Conservation (phyloP, 1,140 invertebrate genomes). For the Lepidostoma basale region DNA sequence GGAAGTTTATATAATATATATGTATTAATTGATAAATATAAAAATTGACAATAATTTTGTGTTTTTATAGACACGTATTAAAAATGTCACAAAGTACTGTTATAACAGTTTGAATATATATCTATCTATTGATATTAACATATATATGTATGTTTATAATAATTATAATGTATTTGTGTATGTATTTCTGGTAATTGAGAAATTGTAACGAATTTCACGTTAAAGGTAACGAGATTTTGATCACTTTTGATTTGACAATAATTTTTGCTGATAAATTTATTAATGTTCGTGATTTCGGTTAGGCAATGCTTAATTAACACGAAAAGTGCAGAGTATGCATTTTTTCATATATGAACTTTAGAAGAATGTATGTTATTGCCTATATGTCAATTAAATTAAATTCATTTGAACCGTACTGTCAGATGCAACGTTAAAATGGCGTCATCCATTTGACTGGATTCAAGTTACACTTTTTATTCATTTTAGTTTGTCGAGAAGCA, state of each 20-base stretch:
- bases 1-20: too few relatives aligned
- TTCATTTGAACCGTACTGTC: not conserved
- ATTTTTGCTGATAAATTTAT: not conserved
- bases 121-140: too few relatives aligned
- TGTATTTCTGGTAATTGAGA: too few relatives aligned
- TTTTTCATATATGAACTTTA: not conserved
- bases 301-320: not conserved
- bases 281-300: not conserved
- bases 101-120: too few relatives aligned
- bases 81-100: too few relatives aligned
- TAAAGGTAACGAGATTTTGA: too few relatives aligned
- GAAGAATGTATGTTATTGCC: not conserved
- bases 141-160: too few relatives aligned
- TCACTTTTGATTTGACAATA: not conserved
- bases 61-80: too few relatives aligned
- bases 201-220: too few relatives aligned
- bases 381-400: conserved; percentile 31
- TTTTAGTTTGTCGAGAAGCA: conserved; percentile 43
- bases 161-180: too few relatives aligned
- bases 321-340: not conserved
- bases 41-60: too few relatives aligned
- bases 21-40: too few relatives aligned
- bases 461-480: not conserved
- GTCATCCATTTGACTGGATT: not conserved
- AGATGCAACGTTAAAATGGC: not conserved